Conservation (phyloP, 1,140 invertebrate species). For the Calycopis cecrops region DNA sequence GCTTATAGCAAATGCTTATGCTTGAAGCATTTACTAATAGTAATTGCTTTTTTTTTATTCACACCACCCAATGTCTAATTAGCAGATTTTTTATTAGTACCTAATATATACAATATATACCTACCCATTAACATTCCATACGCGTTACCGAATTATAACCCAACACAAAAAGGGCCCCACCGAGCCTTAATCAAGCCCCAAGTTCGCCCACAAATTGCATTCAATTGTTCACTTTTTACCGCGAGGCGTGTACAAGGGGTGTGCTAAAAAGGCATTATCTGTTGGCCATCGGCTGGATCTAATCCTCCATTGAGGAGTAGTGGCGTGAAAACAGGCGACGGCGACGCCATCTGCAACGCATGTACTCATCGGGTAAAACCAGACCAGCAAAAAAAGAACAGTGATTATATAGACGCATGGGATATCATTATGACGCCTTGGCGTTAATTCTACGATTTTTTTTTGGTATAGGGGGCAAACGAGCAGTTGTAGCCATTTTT, state of each 20-base stretch:
- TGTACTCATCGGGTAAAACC: slow-evolving; percentile 1
- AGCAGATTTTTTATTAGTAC: too few species aligned
- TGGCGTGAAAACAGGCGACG: slow-evolving; percentile 51
- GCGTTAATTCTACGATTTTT: too few species aligned
- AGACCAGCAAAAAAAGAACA: not conserved
- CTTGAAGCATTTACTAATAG: too few species aligned
- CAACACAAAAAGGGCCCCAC: slow-evolving; percentile 58
- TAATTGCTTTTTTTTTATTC: too few species aligned
- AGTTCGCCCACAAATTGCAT: slow-evolving; percentile 72
- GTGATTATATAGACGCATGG: too few species aligned
- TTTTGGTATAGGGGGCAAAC: too few species aligned
- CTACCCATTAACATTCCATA: slow-evolving; percentile 19
- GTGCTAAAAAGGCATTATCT: slow-evolving; percentile 56
- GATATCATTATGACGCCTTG: too few species aligned
- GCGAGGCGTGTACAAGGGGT: slow-evolving; percentile 51
- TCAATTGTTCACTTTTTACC: slow-evolving; percentile 74
- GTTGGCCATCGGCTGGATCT: slow-evolving; percentile 43
- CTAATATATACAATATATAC: too few species aligned
- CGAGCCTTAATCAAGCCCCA: slow-evolving; percentile 61
- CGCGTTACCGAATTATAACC: slow-evolving; percentile 41
- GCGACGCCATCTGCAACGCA: slow-evolving; percentile 41
- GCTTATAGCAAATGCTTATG: too few species aligned
- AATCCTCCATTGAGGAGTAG: slow-evolving; percentile 50
- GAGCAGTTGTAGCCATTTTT: too few species aligned
- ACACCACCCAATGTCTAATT: too few species aligned